phyloP scores from a whole-genome alignment of 2,797 vertebrate species.

The Halcyon smyrnensis region DNA sequence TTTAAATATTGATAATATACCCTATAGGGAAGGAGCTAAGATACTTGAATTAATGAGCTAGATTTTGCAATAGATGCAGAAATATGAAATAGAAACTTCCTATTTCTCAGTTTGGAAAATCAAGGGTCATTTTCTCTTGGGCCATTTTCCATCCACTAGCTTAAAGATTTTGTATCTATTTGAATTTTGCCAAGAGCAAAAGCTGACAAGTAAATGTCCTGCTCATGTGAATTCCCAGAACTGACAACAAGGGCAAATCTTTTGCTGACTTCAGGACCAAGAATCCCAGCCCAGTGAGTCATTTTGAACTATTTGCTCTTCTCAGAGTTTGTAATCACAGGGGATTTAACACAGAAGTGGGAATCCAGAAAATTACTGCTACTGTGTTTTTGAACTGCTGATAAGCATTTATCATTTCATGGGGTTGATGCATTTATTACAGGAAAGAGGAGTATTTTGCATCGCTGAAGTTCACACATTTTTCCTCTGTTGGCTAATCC shows the following conservation, averaged over 20 bases:
- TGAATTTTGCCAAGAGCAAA: constrained; percentile 46
- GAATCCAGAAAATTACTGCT: neutral
- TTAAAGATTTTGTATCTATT: constrained; percentile 12
- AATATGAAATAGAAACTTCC: neutral
- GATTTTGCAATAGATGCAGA: neutral
- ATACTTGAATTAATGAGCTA: neutral
- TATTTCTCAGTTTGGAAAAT: neutral
- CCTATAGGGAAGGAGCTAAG: neutral
- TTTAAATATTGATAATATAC: neutral
- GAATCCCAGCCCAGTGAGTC: neutral
- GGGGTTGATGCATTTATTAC: neutral
- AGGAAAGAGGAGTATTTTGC: neutral
- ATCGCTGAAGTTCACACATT: neutral
- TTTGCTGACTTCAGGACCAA: constrained; percentile 9
- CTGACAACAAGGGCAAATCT: constrained; percentile 2
- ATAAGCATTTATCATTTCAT: neutral
- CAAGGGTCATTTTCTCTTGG: neutral
- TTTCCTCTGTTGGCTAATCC: neutral
- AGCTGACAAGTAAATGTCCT: neutral
- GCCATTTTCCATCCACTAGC: neutral
- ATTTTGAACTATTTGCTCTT: neutral
- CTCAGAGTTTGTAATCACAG: neutral
- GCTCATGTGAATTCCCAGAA: fast-evolving
- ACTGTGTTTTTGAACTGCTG: neutral
- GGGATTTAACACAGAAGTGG: neutral